Percentiles rank a stretch among this genome's conserved stretches.
phyloP scores from a whole-genome alignment of 2,113 vertebrate genomes.

The Archocentrus centrarchus region DNA sequence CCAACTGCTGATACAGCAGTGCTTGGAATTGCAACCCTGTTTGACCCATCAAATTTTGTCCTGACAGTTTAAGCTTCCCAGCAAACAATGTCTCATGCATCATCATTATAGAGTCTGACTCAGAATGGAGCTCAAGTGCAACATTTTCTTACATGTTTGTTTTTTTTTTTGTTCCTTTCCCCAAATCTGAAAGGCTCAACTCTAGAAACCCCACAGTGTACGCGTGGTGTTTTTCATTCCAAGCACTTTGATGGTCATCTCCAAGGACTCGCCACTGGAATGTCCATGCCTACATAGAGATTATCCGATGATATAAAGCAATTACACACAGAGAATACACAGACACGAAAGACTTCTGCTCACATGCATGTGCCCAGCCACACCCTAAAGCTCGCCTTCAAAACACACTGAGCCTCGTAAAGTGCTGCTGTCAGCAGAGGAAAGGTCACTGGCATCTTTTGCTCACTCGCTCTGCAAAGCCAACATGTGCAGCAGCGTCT shows the following conservation, averaged over 20 bases:
- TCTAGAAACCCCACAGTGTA: background rate
- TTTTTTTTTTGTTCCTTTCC: background rate
- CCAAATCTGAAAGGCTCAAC: background rate
- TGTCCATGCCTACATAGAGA: constrained; percentile 27
- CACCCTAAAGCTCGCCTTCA: constrained; percentile 36
- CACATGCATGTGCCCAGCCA: constrained; percentile 8
- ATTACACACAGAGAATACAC: background rate
- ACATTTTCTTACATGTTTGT: constrained; percentile 16
- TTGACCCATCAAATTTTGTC: constrained; percentile 31
- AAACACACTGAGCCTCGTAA: constrained; percentile 32
- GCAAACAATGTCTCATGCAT: constrained; percentile 47
- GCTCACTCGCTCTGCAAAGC: background rate
- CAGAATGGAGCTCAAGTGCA: background rate
- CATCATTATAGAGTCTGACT: constrained; percentile 15
- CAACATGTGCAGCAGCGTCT: constrained; percentile 44
- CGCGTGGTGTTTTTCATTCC: background rate
- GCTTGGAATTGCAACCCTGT: constrained; percentile 21
- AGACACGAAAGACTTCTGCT: background rate
- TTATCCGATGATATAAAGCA: constrained; percentile 21
- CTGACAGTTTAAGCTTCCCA: constrained; percentile 16
- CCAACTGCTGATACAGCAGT: constrained; percentile 61
- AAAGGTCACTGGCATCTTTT: constrained; percentile 55
- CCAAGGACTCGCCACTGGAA: constrained; percentile 40
- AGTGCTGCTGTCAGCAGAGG: constrained; percentile 62
- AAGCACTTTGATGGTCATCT: constrained; percentile 30